Evolutionary conservation across 2,113 vertebrate genomes (phyloP), one percentile per base, ranked within the genome.

Genomic region (Pavo muticus): DNA sequence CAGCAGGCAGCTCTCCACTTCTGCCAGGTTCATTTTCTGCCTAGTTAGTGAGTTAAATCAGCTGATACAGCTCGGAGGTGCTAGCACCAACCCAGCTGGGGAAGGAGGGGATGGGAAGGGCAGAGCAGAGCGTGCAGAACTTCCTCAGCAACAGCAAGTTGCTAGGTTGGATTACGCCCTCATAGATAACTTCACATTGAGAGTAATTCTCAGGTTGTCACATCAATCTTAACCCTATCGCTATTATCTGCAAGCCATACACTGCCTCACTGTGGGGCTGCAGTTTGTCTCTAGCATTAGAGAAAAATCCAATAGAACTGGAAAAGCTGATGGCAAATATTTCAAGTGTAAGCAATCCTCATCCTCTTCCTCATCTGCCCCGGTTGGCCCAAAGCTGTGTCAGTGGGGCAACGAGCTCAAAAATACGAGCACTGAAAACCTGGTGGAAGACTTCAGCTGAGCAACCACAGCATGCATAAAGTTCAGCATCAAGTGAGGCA

Each of bases 241-340:
- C 42, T 47, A 14, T 67, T 4, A 64, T 15, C 70, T 44, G 25
- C 48, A 39, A 50, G 30, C 19, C 50, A 25, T 16, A 8, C 20
- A 14, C 3, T 1, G 44, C 10, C 12, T 12, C 30, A 10, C 20
- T 2, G 35, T 1, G 7, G 0, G 39, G n/a, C 4, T 75, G 24
- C 45, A 37, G n/a, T 14, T 14, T 56, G 48, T 25, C 42, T 64
- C 60, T 3, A 32, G 44, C 7, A 9, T 10, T 24, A 61, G 6
- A 56, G 32, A 83, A 48, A 7, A 70, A 75, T 32, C n/a, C 25
- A 40, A 88, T 67, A 10, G 2, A 42, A 67, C 57, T 30, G 17
- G n/a, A 57, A 73, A 71, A 63, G 4, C 20, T 27, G 15, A 25
- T 1, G 20, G 29, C 0, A 2, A 77, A 59, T 20, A 27, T 24